These are phyloP conservation scores for Microtus ochrogaster DNA, from an alignment of 2,113 vertebrate genomes.

Conservation along the genomic window DNA sequence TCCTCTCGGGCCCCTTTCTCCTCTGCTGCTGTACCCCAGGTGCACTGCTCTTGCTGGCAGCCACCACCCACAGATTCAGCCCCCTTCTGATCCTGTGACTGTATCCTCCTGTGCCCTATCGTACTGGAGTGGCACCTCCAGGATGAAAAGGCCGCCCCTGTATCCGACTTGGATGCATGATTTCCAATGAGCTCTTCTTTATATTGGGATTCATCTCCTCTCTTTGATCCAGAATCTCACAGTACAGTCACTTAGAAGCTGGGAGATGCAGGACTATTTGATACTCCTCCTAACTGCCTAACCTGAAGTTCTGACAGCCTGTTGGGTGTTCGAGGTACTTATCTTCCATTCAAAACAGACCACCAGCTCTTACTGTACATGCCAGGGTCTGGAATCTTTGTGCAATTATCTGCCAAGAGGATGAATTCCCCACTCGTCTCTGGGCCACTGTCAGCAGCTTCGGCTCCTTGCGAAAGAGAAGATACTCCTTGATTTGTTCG, in stretches of 20 bases:
- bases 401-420: slow-evolving; percentile 31
- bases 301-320: background rate
- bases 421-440: background rate
- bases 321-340: background rate
- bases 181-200: background rate
- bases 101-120: background rate
- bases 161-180: background rate
- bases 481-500: background rate
- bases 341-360: slow-evolving; percentile 25
- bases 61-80: background rate
- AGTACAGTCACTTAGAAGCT: background rate
- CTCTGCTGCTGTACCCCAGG: background rate
- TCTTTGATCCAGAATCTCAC: background rate
- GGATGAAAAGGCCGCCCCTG: background rate
- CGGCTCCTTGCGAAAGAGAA: slow-evolving; percentile 6
- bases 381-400: background rate
- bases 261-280: background rate
- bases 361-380: background rate
- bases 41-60: background rate
- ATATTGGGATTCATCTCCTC: background rate
- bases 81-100: background rate
- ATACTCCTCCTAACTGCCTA: background rate
- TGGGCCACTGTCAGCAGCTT: background rate
- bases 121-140: background rate
- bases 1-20: background rate